phyloP scores from a whole-genome alignment of 2,113 vertebrate genomes.

The Sylvietta virens region DNA sequence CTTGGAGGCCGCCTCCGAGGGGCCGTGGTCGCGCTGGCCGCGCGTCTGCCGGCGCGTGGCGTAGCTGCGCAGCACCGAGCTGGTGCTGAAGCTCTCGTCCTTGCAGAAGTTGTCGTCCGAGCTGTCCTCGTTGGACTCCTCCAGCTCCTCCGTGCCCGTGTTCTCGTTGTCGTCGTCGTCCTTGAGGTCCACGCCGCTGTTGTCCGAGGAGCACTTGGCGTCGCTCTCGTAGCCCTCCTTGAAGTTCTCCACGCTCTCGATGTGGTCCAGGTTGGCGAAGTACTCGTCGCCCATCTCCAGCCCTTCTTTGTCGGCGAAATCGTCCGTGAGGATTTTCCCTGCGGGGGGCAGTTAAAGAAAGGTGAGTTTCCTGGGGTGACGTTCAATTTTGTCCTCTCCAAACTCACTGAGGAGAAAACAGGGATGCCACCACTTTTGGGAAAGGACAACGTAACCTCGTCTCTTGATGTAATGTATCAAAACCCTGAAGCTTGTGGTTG shows the following conservation, averaged over 20 bases:
- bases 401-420: rapidly evolving
- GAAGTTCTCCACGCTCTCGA: conserved; percentile 98
- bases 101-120: conserved; percentile 95
- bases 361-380: neutral
- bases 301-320: conserved; percentile 96
- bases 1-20: conserved; percentile 69
- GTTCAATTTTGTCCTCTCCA: rapidly evolving
- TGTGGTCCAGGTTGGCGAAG: conserved; percentile 96
- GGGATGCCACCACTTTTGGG: rapidly evolving
- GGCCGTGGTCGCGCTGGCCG: conserved; percentile 86
- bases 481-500: rapidly evolving
- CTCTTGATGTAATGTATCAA: no score
- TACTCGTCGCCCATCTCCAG: conserved; percentile 98
- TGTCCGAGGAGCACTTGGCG: conserved; percentile 90
- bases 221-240: conserved; percentile 98
- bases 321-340: conserved; percentile 97
- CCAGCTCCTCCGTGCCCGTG: conserved; percentile 85
- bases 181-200: conserved; percentile 90
- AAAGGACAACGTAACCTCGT: rapidly evolving
- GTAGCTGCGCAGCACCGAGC: conserved; percentile 93
- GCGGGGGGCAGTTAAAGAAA: rapidly evolving
- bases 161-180: conserved; percentile 82
- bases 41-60: conserved; percentile 91
- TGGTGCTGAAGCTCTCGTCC: conserved; percentile 83
- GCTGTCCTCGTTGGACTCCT: conserved; percentile 90